Conservation (phyloP, 1,140 invertebrate species). For the Conopomorpha cramerella region DNA sequence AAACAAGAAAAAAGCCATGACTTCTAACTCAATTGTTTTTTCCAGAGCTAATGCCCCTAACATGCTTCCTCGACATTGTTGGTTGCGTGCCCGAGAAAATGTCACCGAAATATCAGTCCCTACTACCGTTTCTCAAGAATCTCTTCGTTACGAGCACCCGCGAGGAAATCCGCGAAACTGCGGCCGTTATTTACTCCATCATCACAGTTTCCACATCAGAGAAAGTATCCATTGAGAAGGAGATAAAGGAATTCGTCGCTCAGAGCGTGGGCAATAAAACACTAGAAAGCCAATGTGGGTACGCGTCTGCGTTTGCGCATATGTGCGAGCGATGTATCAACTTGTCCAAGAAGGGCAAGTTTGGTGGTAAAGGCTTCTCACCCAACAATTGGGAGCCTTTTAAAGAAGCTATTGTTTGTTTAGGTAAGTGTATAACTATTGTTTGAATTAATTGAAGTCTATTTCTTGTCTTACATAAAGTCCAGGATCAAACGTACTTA, state of each 20-base stretch:
- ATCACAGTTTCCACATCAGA: constrained; percentile 61
- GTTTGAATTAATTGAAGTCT: too few species aligned
- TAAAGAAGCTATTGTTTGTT: constrained; percentile 55
- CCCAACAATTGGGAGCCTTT: constrained; percentile 60
- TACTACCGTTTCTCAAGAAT: constrained; percentile 67
- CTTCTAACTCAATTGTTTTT: too few species aligned
- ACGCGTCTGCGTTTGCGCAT: constrained; percentile 69
- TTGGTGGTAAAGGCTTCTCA: constrained; percentile 42
- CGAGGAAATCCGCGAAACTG: constrained; percentile 74
- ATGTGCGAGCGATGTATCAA: constrained; percentile 69
- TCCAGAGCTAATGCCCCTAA: constrained; percentile 66
- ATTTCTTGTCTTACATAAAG: too few species aligned
- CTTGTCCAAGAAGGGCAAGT: constrained; percentile 42
- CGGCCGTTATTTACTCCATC: constrained; percentile 71
- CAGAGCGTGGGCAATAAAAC: constrained; percentile 59
- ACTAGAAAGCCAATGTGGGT: constrained; percentile 76
- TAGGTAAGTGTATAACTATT: constrained; percentile 63
- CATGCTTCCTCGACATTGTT: constrained; percentile 74
- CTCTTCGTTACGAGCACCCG: constrained; percentile 69
- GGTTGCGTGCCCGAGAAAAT: constrained; percentile 69
- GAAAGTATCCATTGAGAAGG: constrained; percentile 60
- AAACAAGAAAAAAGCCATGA: too few species aligned
- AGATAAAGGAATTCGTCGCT: constrained; percentile 59
- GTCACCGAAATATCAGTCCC: constrained; percentile 60
- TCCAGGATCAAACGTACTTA: too few species aligned